Evolutionary conservation across 2,797 vertebrate species (phyloP), one percentile per base, ranked within the genome.

Genomic region (Eulemur albifrons): DNA sequence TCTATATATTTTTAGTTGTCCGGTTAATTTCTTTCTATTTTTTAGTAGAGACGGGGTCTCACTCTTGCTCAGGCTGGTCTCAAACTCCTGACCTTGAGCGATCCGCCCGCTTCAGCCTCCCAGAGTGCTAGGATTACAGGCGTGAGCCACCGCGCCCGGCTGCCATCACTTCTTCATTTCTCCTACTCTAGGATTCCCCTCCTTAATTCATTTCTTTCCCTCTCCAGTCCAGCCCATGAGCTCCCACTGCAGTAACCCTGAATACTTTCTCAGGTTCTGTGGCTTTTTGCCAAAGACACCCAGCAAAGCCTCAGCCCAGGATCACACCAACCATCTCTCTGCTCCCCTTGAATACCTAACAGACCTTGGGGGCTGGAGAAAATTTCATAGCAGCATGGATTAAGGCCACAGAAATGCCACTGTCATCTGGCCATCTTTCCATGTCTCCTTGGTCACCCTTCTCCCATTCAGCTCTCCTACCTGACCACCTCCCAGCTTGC

Each of bases 91-190:
- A 45, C 43, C 43, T 45, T 10, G 10, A 45, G 43, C 43, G 0
- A 45, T 45, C 43, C 43, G 0, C 43, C 43, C 43, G 0, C 43
- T 0, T 45, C 10, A 9, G 43, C 43, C 43, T 45, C 43, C 43
- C 43, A 45, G 0, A 45, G 43, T 45, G 43, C 43, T 45, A 45
- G 43, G 43, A 45, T 45, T 45, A 45, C 43, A 45, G 43, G 43
- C 43, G 0, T 45, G 43, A 45, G 43, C 43, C 10, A 11, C 43
- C 10, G 0, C 2, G 43, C 43, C 43, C 10, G 0, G 43, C 43
- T 0, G 9, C 3, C 5, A 8, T 27, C 43, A 27, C 20, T 15
- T 38, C 69, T 67, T 72, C 12, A 21, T 23, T 63, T 48, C 38
- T 45, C 17, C 15, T 3, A n/a, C 30, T 79, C 18, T 11, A 4